Evolutionary conservation across 2,113 vertebrate species (phyloP), one percentile per base, ranked within the genome.

Genomic region (Syngnathus scovelli): DNA sequence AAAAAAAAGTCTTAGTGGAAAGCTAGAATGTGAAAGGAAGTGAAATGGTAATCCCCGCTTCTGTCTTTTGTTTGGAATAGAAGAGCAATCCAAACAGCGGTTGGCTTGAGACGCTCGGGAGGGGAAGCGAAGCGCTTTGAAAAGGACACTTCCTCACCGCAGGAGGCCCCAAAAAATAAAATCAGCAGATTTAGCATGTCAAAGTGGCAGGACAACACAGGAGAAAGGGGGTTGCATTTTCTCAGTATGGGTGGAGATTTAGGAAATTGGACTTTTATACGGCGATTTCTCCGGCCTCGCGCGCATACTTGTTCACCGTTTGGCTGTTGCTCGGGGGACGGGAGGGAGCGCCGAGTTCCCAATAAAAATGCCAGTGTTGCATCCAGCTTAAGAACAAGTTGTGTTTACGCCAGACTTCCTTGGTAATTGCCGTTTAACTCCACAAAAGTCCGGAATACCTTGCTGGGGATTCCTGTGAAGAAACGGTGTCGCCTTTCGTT

Each of bases 101-200:
- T 80, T 77, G 85, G 79, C 74, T 88, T 86, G 78, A 80, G 86
- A 86, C 80, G 79, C 79, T 89, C 78, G 64, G 86, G 81, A 44
- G 87, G 85, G 85, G 66, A 87, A 89, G 80, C 79, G 58, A 85
- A 92, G 89, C 88, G 78, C 78, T 90, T 90, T 91, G 89, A 92
- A 92, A 90, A 83, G 85, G 89, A 88, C 89, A 91, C 90, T 92
- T 92, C 91, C 92, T 91, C 90, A 89, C 90, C 75, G 23, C 91
- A 89, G 91, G 90, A 91, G 86, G 87, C 90, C 89, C 89, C 27
- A 84, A 85, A 89, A 91, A 91, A 92, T 90, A 90, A 91, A 92
- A 91, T 89, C 88, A 87, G 89, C 82, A 86, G 90, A 91, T 90
- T 93, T 92, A 89, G 87, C 91, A 91, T 91, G 90, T 92, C 90